phyloP scores from a whole-genome alignment of 2,797 vertebrate species.

The Enteromius trimaculatus region DNA sequence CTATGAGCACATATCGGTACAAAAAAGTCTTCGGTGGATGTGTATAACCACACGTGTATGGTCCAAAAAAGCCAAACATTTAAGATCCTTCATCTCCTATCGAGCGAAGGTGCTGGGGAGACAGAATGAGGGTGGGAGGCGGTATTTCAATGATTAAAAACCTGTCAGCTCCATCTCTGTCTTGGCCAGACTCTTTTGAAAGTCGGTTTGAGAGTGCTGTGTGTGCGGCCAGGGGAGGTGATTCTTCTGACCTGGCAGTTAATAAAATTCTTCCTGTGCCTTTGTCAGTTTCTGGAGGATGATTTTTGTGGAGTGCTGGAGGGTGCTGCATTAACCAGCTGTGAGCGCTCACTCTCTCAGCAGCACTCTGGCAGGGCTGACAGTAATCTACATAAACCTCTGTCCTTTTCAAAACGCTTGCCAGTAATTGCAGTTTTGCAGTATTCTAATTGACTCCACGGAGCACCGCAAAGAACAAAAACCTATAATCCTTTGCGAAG shows the following conservation, averaged over 20 bases:
- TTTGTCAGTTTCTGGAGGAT: constrained; percentile 76
- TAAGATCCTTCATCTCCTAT: constrained; percentile 41
- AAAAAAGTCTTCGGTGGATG: constrained; percentile 3
- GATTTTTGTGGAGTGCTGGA: constrained; percentile 68
- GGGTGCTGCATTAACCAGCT: constrained; percentile 63
- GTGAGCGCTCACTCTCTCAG: constrained; percentile 63
- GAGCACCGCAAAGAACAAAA: constrained; percentile 53
- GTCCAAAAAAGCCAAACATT: constrained; percentile 9
- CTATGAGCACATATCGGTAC: constrained; percentile 7
- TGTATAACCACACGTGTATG: background rate
- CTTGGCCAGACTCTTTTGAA: constrained; percentile 52
- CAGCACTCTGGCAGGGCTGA: constrained; percentile 58
- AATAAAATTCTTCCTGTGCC: constrained; percentile 78
- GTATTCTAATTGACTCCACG: constrained; percentile 60
- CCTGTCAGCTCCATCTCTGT: constrained; percentile 57
- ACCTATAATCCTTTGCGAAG: constrained; percentile 45
- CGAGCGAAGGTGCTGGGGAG: constrained; percentile 36
- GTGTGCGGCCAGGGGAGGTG: constrained; percentile 59
- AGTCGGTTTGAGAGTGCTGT: constrained; percentile 47
- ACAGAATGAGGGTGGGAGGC: constrained; percentile 48
- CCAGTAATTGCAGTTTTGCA: constrained; percentile 51
- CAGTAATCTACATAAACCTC: constrained; percentile 62
- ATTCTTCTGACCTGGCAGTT: constrained; percentile 73
- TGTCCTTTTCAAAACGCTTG: constrained; percentile 65
- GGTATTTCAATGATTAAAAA: constrained; percentile 54